Conservation (phyloP, 2,888 invertebrate genomes). For the Polydrusus tereticollis region DNA sequence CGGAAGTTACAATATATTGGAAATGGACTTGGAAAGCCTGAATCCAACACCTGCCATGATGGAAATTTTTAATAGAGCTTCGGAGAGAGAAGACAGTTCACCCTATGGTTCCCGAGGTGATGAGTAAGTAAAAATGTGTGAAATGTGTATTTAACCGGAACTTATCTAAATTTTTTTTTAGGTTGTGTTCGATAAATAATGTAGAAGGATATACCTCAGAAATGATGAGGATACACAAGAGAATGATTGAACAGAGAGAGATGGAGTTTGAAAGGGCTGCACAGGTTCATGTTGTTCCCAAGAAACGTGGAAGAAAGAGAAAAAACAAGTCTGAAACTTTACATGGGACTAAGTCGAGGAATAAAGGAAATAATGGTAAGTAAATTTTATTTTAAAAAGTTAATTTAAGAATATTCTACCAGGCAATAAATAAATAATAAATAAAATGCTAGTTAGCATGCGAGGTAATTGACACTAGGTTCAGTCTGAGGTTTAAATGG, state of each 20-base stretch:
- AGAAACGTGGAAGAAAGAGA: conserved; percentile 33
- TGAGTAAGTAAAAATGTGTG: conserved; percentile 54
- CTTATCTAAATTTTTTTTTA: conserved; percentile 13
- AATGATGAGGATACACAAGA: conserved; percentile 70
- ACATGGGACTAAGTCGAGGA: conserved; percentile 13
- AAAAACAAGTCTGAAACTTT: conserved; percentile 43
- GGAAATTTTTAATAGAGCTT: conserved; percentile 74
- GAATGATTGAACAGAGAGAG: conserved; percentile 68
- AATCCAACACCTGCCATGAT: conserved; percentile 82
- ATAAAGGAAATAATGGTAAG: conserved; percentile 10
- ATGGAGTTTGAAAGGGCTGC: conserved; percentile 59
- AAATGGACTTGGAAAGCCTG: conserved; percentile 68
- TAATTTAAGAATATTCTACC: background rate
- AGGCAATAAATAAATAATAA: background rate
- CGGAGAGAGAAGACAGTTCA: conserved; percentile 68
- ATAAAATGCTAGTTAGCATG: too few species aligned
- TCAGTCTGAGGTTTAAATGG: too few species aligned
- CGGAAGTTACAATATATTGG: conserved; percentile 62
- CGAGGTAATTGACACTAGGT: too few species aligned
- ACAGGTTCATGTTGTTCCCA: conserved; percentile 45
- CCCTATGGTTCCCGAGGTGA: conserved; percentile 58
- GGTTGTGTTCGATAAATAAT: conserved; percentile 51
- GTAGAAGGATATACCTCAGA: conserved; percentile 70
- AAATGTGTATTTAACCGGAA: background rate
- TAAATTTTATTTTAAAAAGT: background rate